Percentiles rank a stretch among this genome's conserved stretches.
These are phyloP conservation scores for Fopius arisanus DNA, from an alignment of 1,140 invertebrate genomes.

Conservation along the genomic window DNA sequence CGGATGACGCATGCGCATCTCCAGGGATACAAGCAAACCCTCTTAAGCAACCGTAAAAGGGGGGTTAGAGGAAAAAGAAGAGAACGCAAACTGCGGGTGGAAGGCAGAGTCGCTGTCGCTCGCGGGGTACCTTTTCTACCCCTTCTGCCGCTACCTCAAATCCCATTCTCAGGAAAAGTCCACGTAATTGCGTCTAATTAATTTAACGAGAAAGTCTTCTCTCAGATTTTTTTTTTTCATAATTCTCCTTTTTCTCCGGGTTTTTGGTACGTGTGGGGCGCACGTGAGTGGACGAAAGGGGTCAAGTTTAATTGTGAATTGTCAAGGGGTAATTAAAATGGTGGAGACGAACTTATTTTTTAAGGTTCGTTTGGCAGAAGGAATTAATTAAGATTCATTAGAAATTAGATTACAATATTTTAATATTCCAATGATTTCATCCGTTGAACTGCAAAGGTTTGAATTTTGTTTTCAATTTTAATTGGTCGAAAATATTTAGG, in stretches of 20 bases:
- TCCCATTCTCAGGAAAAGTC: constrained; percentile 23
- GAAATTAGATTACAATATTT: too few relatives aligned
- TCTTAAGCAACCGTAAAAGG: constrained; percentile 49
- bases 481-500: too few relatives aligned
- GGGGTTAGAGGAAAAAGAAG: not conserved
- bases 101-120: constrained; percentile 16
- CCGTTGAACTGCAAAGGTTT: too few relatives aligned
- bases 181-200: constrained; percentile 51
- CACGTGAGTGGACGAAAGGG: not conserved
- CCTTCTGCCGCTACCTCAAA: constrained; percentile 24
- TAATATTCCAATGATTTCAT: too few relatives aligned
- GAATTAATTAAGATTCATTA: too few relatives aligned
- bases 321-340: not conserved
- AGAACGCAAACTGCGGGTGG: not conserved
- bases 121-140: constrained; percentile 20
- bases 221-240: not conserved
- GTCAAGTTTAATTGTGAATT: not conserved
- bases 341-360: not conserved
- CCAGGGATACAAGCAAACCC: constrained; percentile 66
- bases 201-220: constrained; percentile 46
- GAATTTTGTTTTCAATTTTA: too few relatives aligned
- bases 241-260: not conserved
- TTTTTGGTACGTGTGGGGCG: not conserved
- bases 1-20: constrained; percentile 67
- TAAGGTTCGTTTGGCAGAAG: not conserved